Evolutionary conservation across 2,113 vertebrate genomes (phyloP).

Genomic region (Catharus minimus): DNA sequence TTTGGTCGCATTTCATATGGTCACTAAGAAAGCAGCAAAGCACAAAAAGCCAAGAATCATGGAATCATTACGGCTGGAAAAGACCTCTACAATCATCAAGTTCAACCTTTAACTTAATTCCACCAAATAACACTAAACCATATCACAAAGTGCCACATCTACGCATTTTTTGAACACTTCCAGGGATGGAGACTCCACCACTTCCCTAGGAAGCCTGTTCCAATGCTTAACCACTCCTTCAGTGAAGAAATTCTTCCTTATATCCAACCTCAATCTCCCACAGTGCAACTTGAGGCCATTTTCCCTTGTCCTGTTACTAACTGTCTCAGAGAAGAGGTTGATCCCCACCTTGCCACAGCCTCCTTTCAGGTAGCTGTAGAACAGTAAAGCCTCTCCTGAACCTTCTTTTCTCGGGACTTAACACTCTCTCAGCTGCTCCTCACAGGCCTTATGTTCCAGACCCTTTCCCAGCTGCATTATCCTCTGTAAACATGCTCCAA

Average conservation of each 20-base stretch:
- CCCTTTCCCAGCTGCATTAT: not conserved
- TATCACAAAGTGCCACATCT: not conserved
- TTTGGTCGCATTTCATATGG: accelerated
- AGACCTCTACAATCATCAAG: not conserved
- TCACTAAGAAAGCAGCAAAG: not conserved
- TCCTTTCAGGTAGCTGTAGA: not conserved
- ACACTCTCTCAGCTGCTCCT: not conserved
- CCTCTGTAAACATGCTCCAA: not conserved
- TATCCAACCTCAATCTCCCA: not conserved
- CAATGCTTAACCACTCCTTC: not conserved
- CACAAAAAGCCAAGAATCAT: not conserved
- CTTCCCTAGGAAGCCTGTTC: not conserved
- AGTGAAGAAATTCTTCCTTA: not conserved
- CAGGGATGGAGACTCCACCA: not conserved
- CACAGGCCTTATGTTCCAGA: not conserved
- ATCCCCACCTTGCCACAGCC: no score
- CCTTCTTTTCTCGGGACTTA: not conserved
- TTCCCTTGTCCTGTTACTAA: not conserved
- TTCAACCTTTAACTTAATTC: not conserved
- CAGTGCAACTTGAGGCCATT: not conserved
- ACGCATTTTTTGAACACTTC: not conserved
- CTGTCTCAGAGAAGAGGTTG: not conserved
- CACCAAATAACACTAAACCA: not conserved
- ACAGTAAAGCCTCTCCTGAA: not conserved
- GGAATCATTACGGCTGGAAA: not conserved